phyloP scores from a whole-genome alignment of 2,888 invertebrate species.

The Aelia acuminata region DNA sequence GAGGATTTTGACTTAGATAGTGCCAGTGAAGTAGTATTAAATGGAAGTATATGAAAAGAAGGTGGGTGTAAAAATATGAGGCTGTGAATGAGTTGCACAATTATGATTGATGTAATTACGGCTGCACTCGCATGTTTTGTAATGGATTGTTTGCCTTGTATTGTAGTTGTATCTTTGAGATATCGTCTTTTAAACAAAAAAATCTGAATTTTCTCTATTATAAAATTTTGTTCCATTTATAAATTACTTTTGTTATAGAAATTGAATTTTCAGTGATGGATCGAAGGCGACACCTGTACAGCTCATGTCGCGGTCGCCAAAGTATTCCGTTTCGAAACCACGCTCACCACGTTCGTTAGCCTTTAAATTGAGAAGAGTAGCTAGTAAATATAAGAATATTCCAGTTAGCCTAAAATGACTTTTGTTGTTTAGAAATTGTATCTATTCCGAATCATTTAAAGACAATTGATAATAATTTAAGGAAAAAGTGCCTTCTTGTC shows the following conservation, averaged over 20 bases:
- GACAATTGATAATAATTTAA: background rate
- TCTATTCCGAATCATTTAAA: background rate
- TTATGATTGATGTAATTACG: conserved; percentile 33
- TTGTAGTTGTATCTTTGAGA: background rate
- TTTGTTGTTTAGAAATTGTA: background rate
- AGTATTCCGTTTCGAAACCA: conserved; percentile 33
- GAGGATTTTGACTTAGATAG: conserved; percentile 57
- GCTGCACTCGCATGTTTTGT: conserved; percentile 34
- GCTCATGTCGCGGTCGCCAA: conserved; percentile 5
- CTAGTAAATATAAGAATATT: conserved; percentile 32
- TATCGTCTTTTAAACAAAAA: background rate
- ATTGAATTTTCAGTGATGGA: conserved; percentile 56
- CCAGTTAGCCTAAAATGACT: conserved; percentile 18
- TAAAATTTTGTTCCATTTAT: background rate
- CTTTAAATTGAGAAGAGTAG: conserved; percentile 36
- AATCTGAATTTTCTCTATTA: background rate
- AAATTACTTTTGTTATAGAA: conserved; percentile 28
- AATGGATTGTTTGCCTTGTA: conserved; percentile 19
- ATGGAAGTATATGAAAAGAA: conserved; percentile 53
- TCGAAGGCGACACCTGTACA: conserved; percentile 36
- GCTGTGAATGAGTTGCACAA: conserved; percentile 14
- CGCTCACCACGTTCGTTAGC: conserved; percentile 35
- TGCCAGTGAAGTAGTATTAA: conserved; percentile 50
- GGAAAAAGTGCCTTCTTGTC: conserved; percentile 59
- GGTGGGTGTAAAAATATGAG: conserved; percentile 53